Evolutionary conservation across 2,888 invertebrate species (phyloP).

Genomic region (Pandemis corylana): DNA sequence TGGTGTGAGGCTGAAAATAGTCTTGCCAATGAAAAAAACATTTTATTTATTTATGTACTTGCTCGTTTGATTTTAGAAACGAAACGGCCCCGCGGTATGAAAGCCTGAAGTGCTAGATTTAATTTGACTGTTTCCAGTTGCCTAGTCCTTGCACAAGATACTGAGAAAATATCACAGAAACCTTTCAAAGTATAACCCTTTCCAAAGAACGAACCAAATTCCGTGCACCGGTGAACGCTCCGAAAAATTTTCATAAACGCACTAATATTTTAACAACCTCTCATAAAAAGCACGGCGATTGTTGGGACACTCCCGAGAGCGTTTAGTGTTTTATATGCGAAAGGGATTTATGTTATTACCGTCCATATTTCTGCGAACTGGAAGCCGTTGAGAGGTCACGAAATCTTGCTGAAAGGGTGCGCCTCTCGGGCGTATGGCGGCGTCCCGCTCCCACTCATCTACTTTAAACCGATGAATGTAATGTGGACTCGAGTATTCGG

Average conservation of each 20-base stretch:
- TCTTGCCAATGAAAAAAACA: no score
- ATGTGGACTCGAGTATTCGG: conserved; percentile 71
- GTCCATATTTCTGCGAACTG: conserved; percentile 84
- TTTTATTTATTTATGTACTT: no score
- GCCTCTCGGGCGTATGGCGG: conserved; percentile 59
- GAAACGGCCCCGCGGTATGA: no score
- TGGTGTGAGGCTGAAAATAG: no score
- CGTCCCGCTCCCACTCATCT: conserved; percentile 66
- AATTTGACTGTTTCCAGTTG: background rate
- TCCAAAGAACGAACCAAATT: conserved; percentile 43
- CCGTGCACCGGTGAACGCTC: conserved; percentile 45
- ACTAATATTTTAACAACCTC: conserved; percentile 62
- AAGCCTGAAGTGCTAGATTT: background rate
- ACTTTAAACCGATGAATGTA: conserved; percentile 83
- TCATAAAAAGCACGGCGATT: conserved; percentile 66
- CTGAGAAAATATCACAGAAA: no score
- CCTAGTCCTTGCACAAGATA: no score
- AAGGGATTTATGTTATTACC: conserved; percentile 85
- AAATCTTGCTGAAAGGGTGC: conserved; percentile 74
- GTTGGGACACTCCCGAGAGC: conserved; percentile 77
- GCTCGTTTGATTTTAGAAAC: no score
- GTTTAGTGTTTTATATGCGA: conserved; percentile 86
- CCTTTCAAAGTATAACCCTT: background rate
- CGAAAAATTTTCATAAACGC: conserved; percentile 67
- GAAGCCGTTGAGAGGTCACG: conserved; percentile 84